These are phyloP conservation scores for Papilio xuthus DNA, from an alignment of 1,140 invertebrate species.

Conservation along the genomic window DNA sequence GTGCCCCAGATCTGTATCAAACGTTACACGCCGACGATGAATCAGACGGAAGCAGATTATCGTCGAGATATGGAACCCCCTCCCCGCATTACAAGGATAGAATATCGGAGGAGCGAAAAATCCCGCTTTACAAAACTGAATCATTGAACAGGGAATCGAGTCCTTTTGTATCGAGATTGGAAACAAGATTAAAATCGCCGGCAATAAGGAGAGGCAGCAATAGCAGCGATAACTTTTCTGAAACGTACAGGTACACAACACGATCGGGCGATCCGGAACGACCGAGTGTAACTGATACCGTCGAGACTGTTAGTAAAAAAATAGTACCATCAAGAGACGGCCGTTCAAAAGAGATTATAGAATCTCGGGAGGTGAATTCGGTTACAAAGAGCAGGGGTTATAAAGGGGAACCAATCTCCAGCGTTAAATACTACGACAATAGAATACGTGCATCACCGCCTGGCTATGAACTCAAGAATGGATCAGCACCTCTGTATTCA, in stretches of 20 bases:
- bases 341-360: constrained; percentile 83
- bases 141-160: constrained; percentile 76
- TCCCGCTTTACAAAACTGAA: constrained; percentile 77
- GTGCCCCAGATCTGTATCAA: constrained; percentile 88
- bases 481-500: constrained; percentile 60
- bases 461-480: constrained; percentile 72
- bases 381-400: constrained; percentile 84
- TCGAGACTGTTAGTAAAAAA: constrained; percentile 85
- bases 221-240: constrained; percentile 86
- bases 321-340: constrained; percentile 84
- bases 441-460: constrained; percentile 69
- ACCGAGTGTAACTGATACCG: constrained; percentile 85
- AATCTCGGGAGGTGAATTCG: constrained; percentile 86
- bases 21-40: constrained; percentile 85
- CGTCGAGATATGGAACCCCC: constrained; percentile 73
- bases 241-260: constrained; percentile 86
- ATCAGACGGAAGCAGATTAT: constrained; percentile 73
- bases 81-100: constrained; percentile 75
- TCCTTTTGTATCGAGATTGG: constrained; percentile 76
- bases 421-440: constrained; percentile 79
- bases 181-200: constrained; percentile 72
- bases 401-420: constrained; percentile 75
- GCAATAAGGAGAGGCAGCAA: constrained; percentile 82
- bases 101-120: constrained; percentile 72
- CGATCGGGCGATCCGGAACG: constrained; percentile 84